Base-by-base conservation (phyloP, 2,888 invertebrate species). In the Microdon myrmicae region DNA sequence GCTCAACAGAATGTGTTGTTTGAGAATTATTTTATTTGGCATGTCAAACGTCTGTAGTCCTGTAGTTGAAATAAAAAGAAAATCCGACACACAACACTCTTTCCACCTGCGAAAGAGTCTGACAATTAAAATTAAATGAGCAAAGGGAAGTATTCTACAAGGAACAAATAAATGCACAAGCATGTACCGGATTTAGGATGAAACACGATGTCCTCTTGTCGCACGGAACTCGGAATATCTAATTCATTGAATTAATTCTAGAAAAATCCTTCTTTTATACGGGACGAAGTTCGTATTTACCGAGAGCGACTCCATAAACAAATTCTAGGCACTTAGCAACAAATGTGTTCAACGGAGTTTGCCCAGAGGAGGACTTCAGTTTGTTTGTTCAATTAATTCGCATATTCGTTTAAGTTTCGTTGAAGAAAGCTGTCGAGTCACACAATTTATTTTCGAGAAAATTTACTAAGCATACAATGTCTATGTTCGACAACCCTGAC, bases 401-500 rank as follows among this genome's bases (percentile, higher is more conserved):
- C 22, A 2, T 1, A 12, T 2, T n/a, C n/a, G n/a, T n/a, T n/a
- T n/a, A n/a, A n/a, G n/a, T n/a, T n/a, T n/a, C n/a, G n/a, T n/a
- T n/a, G n/a, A n/a, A n/a, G n/a, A n/a, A n/a, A n/a, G n/a, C n/a
- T n/a, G n/a, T n/a, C n/a, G n/a, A n/a, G n/a, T n/a, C 12, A 26
- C 8, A 26, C 39, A 26, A 14, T 17, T 29, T 28, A n/a, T 29
- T 6, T 51, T 7, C 16, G n/a, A 9, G n/a, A 25, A 1, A 16
- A 14, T n/a, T n/a, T n/a, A 29, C 6, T 13, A 41, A 35, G 48
- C 25, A 25, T 37, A 67, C 44, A 53, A 78, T 78, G 79, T 75
- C 79, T 13, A 7, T 76, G 3, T 78, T 79, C 44, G 74, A 78
- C 14, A 74, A 73, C 71, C 70, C 75, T 2, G 74, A 77, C 7